Percentiles rank a stretch among this genome's conserved stretches.
Evolutionary conservation across 2,797 vertebrate species (phyloP).

Genomic region (Anolis apletophallus): DNA sequence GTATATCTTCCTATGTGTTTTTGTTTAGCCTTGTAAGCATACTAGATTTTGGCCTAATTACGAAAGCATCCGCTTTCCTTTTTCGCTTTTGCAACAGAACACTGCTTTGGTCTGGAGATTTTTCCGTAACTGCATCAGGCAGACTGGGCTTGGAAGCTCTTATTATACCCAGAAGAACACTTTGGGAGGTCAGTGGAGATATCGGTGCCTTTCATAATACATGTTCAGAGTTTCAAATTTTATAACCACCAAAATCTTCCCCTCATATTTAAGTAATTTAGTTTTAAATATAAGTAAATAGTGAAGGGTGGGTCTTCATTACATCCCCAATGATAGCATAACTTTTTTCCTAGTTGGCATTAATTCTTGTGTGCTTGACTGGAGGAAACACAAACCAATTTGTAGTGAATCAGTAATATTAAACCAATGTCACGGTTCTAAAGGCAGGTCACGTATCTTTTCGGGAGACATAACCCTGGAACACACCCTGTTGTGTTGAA

Average conservation of each 20-base stretch:
- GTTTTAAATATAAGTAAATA: not conserved
- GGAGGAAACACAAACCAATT: not conserved
- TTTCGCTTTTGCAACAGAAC: not conserved
- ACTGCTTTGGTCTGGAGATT: not conserved
- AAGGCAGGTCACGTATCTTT: not conserved
- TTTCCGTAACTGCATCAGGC: not conserved
- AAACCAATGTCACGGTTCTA: not conserved
- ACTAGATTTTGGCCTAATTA: not conserved
- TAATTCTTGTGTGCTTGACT: not conserved
- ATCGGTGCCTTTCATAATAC: not conserved
- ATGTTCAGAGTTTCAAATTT: too few species aligned
- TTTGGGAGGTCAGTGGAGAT: not conserved
- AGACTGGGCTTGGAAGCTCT: not conserved
- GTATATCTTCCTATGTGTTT: not conserved
- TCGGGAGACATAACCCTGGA: conserved; percentile 5
- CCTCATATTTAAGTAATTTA: not conserved
- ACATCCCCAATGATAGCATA: not conserved
- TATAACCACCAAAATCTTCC: not conserved
- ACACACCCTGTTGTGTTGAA: not conserved
- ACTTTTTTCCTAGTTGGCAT: not conserved
- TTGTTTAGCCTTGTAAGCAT: not conserved
- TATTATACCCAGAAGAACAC: not conserved
- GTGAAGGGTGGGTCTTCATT: not conserved
- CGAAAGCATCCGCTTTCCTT: conserved; percentile 22
- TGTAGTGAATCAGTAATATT: not conserved